Percentiles rank a stretch among this genome's conserved stretches.
Conservation (phyloP, 2,888 invertebrate species). For the Ophion obscuratus region DNA sequence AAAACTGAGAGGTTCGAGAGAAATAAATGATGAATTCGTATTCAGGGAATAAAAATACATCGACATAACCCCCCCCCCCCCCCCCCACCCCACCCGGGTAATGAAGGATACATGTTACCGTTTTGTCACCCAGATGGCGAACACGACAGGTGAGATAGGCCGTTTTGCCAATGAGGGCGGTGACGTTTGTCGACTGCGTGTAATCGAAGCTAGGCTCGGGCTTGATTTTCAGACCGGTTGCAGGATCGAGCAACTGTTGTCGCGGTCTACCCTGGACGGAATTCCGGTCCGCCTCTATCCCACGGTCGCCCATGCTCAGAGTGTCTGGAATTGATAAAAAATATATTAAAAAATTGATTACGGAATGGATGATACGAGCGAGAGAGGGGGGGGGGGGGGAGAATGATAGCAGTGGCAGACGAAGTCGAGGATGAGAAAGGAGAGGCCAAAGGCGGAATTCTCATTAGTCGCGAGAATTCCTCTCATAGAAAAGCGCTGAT, state of each 20-base stretch:
- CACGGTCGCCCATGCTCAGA: slow-evolving; percentile 81
- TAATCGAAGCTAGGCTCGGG: slow-evolving; percentile 82
- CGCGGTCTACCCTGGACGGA: slow-evolving; percentile 79
- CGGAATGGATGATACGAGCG: slow-evolving; percentile 22
- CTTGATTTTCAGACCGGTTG: slow-evolving; percentile 77
- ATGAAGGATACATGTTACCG: slow-evolving; percentile 70
- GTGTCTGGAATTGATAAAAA: slow-evolving; percentile 78
- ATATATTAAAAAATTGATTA: neutral
- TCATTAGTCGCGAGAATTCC: slow-evolving; percentile 70
- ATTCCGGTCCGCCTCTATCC: slow-evolving; percentile 80
- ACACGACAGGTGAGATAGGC: slow-evolving; percentile 83
- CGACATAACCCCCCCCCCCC: no score
- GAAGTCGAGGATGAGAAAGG: slow-evolving; percentile 47
- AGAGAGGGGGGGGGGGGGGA: slow-evolving; percentile 8
- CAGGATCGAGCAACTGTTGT: slow-evolving; percentile 80
- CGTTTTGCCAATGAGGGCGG: slow-evolving; percentile 82
- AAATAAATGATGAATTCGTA: no score
- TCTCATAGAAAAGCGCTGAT: slow-evolving; percentile 69
- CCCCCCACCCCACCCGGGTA: neutral
- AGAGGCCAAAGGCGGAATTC: slow-evolving; percentile 67
- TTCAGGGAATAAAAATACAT: no score
- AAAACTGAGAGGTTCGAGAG: no score
- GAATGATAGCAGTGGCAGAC: slow-evolving; percentile 61
- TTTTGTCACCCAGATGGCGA: slow-evolving; percentile 81
- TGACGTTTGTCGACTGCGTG: slow-evolving; percentile 80